These are phyloP conservation scores for Tinea trinotella DNA, from an alignment of 2,888 invertebrate genomes.

Conservation along the genomic window DNA sequence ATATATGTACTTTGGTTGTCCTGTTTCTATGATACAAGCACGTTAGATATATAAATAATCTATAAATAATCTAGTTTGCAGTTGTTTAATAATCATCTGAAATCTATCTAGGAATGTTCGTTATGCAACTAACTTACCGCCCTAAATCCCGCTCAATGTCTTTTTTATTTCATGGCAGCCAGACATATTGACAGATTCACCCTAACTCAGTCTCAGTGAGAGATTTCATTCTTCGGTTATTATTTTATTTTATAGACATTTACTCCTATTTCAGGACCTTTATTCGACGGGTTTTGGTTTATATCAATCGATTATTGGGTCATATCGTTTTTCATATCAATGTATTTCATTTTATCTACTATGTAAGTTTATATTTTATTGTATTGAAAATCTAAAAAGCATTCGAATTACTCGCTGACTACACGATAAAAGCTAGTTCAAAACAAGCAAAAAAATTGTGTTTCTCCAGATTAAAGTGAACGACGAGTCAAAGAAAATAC, in stretches of 20 bases:
- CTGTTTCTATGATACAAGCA: too few species aligned
- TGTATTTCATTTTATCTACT: not conserved
- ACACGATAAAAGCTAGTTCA: not conserved
- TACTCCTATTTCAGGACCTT: conserved; percentile 66
- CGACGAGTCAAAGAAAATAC: conserved; percentile 12
- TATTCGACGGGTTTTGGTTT: conserved; percentile 54
- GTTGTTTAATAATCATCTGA: too few species aligned
- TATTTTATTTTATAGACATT: conserved; percentile 69
- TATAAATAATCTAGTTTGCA: too few species aligned
- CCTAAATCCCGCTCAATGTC: conserved; percentile 26
- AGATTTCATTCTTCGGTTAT: conserved; percentile 68
- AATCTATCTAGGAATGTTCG: not conserved
- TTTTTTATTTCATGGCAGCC: conserved; percentile 33
- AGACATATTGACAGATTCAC: conserved; percentile 62
- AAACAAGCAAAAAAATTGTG: not conserved
- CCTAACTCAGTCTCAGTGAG: conserved; percentile 37
- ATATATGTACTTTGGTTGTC: too few species aligned
- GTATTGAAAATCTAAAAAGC: not conserved
- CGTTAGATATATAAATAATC: too few species aligned
- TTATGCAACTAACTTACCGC: conserved; percentile 7
- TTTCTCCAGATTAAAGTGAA: conserved; percentile 11
- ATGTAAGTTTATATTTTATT: not conserved
- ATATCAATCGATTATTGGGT: conserved; percentile 51
- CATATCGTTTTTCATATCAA: conserved; percentile 12
- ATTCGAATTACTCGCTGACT: not conserved